phyloP scores from a whole-genome alignment of 2,888 invertebrate genomes.

The Nephrotoma flavescens region DNA sequence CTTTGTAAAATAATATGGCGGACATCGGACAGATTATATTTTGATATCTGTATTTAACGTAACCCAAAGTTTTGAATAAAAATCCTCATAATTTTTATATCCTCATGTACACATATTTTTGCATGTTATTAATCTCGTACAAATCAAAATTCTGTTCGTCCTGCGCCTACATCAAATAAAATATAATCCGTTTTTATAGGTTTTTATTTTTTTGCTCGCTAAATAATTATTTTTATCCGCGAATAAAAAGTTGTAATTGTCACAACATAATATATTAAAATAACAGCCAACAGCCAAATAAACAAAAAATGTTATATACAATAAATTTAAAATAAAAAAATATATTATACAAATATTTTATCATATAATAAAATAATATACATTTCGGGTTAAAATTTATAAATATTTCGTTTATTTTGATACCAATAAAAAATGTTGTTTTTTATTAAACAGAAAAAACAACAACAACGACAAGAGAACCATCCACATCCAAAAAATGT shows the following conservation, averaged over 20 bases:
- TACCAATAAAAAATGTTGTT: background rate
- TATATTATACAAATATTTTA: background rate
- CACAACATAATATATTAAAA: background rate
- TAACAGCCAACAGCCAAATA: background rate
- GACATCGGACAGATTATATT: no score
- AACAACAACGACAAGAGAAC: background rate
- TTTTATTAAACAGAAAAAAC: background rate
- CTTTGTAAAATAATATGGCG: no score
- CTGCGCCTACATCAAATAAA: background rate
- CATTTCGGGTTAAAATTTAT: background rate
- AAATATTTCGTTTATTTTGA: background rate
- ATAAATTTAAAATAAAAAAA: background rate
- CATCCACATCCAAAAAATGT: background rate
- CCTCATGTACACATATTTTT: no score
- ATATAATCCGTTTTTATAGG: background rate
- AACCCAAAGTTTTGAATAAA: no score
- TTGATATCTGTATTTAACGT: no score
- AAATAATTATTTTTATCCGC: background rate
- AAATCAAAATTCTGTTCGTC: background rate
- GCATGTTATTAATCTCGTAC: background rate
- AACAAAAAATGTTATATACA: background rate
- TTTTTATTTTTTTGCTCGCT: background rate
- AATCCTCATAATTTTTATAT: no score
- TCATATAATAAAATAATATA: background rate
- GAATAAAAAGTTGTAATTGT: background rate